Base-by-base conservation (phyloP, 2,797 vertebrate genomes). In the Phrynocephalus forsythii region DNA sequence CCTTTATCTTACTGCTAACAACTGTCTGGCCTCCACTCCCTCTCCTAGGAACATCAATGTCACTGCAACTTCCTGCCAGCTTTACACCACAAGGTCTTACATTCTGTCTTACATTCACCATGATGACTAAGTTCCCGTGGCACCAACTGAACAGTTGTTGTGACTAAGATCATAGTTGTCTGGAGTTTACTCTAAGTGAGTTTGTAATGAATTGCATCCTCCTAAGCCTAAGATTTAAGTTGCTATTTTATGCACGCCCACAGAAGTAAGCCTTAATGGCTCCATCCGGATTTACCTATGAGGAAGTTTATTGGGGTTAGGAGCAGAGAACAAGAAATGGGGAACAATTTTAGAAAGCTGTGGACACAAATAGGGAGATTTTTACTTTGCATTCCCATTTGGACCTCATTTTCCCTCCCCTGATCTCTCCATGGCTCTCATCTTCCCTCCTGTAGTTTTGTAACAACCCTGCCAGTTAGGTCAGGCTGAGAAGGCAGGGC, bases 61-160 rank as follows among this genome's bases (percentile, higher is more conserved):
- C 89, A 28, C 33, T 94, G 92, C 91, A 93, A 92, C 92, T 95
- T 95, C 94, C 94, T 93, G 94, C 79, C 91, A 85, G 91, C 91
- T 91, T 93, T 73, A 90, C 84, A 84, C 26, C 60, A 63, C 60
- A 63, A 85, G 22, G n/a, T 9, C 44, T 22, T 24, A 33, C 26
- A 73, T 80, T 80, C 38, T 77, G 50, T 38, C 48, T 77, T 69
- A 38, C 33, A 56, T 84, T 67, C 28, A 22, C 72, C 28, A 79
- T 72, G 28, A 48, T 79, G 28, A 48, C 28, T 72, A 66, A 28
- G 67, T 30, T 52, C 28, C 68, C 48, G 3, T 48, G 28, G 68
- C 38, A 79, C 16, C 24, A 69, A 78, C 3, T 3, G 28, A 87
- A 30, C 11, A 20, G n/a, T 81, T n/a, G n/a, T 81, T n/a, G 48